Evolutionary conservation across 2,888 invertebrate genomes (phyloP).

Genomic region (Caenorhabditis becei): DNA sequence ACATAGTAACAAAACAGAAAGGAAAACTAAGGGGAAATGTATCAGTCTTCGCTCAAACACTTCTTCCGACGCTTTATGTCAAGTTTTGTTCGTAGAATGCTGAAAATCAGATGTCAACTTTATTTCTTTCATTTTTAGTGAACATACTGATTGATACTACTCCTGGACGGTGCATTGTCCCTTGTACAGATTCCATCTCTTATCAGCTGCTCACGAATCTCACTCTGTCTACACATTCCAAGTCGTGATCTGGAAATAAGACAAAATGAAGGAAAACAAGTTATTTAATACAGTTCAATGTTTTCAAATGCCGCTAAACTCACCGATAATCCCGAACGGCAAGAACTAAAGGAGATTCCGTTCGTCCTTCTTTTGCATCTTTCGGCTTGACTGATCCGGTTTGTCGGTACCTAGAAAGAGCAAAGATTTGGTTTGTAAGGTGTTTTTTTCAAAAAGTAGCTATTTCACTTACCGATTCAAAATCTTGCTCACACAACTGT

Average conservation of each 20-base stretch:
- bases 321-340: conserved; percentile 80
- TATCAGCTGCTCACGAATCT: conserved; percentile 80
- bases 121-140: neutral
- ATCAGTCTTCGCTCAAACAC: conserved; percentile 26
- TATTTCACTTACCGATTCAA: conserved; percentile 72
- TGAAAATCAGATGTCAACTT: conserved; percentile 60
- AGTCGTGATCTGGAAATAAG: conserved; percentile 63
- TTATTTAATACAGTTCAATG: neutral
- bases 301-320: conserved; percentile 4
- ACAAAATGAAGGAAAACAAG: neutral
- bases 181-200: conserved; percentile 77
- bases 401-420: conserved; percentile 74
- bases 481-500: conserved; percentile 81
- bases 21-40: neutral
- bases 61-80: conserved; percentile 73
- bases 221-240: conserved; percentile 80
- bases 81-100: conserved; percentile 80
- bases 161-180: conserved; percentile 80
- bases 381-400: conserved; percentile 81
- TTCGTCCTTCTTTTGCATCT: conserved; percentile 80
- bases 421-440: too few relatives aligned
- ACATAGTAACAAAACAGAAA: neutral
- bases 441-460: neutral
- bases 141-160: conserved; percentile 79
- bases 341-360: conserved; percentile 78